Percentiles rank a stretch among this genome's conserved stretches.
Conservation (phyloP, 1,140 invertebrate species). For the Centruroides sculpturatus region DNA sequence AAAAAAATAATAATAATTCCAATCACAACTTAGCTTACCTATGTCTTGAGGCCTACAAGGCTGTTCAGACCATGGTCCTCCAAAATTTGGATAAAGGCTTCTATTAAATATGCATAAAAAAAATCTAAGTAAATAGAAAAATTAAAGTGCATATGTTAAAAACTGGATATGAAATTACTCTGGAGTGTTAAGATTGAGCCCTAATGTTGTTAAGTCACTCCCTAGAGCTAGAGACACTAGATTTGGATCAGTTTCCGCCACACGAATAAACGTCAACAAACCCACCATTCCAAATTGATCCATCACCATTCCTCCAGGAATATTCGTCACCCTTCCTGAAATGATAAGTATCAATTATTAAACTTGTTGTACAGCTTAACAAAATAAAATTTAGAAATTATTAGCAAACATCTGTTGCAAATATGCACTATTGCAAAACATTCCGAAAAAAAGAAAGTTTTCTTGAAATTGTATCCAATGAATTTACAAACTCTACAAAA, state of each 20-base stretch:
- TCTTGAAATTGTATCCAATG: too few relatives aligned
- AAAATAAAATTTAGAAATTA: too few relatives aligned
- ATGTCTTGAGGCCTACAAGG: conserved; percentile 97
- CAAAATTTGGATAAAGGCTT: conserved; percentile 90
- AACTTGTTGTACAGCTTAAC: too few relatives aligned
- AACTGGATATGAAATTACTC: conserved; percentile 39
- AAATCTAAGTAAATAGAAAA: neutral
- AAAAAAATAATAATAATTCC: neutral
- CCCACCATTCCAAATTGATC: conserved; percentile 99
- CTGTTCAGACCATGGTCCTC: conserved; percentile 93
- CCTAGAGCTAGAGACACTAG: conserved; percentile 88
- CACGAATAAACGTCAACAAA: conserved; percentile 88
- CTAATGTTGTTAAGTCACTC: conserved; percentile 90
- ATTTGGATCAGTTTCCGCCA: conserved; percentile 91
- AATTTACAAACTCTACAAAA: too few relatives aligned
- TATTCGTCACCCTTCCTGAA: conserved; percentile 65
- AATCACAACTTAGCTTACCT: conserved; percentile 21
- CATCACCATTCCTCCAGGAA: conserved; percentile 93
- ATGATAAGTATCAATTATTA: neutral
- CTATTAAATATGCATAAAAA: conserved; percentile 18
- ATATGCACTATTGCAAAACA: too few relatives aligned
- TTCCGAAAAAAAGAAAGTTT: too few relatives aligned
- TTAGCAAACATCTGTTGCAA: too few relatives aligned
- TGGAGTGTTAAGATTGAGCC: conserved; percentile 92
- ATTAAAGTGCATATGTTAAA: neutral